Conservation (phyloP, 2,797 vertebrate genomes). For the Pseudochirops cupreus region DNA sequence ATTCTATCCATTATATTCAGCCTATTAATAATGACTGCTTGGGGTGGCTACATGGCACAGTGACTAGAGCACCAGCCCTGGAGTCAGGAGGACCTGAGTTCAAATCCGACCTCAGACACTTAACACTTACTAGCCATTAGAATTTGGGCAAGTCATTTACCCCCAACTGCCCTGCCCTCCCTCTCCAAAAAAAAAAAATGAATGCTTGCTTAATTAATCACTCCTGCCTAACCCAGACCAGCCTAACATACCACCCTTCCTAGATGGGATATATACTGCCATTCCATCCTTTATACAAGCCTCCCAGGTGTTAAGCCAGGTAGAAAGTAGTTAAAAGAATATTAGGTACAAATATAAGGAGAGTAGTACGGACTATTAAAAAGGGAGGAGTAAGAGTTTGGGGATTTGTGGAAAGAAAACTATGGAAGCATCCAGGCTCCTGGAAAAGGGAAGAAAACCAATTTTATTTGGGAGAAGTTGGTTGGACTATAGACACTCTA, state of each 20-base stretch:
- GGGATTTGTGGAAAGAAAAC: not conserved
- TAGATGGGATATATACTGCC: not conserved
- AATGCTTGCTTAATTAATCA: not conserved
- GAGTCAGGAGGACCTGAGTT: too few relatives aligned
- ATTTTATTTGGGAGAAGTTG: not conserved
- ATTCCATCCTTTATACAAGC: not conserved
- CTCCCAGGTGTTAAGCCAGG: not conserved
- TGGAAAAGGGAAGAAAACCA: not conserved
- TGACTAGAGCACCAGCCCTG: too few relatives aligned
- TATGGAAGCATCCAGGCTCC: not conserved
- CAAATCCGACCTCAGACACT: too few relatives aligned
- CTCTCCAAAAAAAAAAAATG: not conserved
- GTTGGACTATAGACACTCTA: not conserved
- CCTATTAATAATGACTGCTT: not conserved
- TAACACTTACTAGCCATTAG: too few relatives aligned
- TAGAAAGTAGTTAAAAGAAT: not conserved
- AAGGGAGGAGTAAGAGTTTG: not conserved
- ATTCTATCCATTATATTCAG: too few relatives aligned
- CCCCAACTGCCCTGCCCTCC: too few relatives aligned
- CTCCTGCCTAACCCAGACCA: not conserved
- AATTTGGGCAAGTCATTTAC: too few relatives aligned
- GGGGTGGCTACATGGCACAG: not conserved
- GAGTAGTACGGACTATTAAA: not conserved
- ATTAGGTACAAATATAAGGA: not conserved
- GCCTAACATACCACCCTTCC: not conserved